These are phyloP conservation scores for Trimorus sp. DNA, from an alignment of 2,888 invertebrate species.

Conservation along the genomic window DNA sequence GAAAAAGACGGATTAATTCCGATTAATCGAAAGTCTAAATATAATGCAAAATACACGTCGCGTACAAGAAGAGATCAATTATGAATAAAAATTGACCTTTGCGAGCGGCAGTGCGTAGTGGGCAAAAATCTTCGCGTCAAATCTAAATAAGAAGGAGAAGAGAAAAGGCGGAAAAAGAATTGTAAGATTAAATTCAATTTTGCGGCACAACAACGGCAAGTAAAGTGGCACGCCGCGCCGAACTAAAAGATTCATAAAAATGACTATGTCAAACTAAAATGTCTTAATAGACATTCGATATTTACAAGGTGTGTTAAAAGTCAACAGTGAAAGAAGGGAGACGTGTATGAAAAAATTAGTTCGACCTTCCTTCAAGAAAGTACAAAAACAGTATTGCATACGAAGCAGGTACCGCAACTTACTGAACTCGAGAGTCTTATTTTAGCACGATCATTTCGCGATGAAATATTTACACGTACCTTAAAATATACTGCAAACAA, in stretches of 20 bases:
- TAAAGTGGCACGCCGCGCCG: constrained; percentile 1
- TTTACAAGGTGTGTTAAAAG: constrained; percentile 43
- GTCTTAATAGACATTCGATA: constrained; percentile 46
- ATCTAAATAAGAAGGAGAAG: background rate
- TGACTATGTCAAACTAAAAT: constrained; percentile 35
- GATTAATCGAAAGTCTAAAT: background rate
- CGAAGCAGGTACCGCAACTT: constrained; percentile 15
- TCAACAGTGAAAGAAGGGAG: constrained; percentile 27
- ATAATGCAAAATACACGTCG: background rate
- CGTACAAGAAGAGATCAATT: background rate
- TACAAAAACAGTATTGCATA: constrained; percentile 36
- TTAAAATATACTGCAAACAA: constrained; percentile 35
- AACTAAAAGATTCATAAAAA: constrained; percentile 22
- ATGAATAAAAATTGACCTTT: background rate
- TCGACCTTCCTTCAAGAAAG: constrained; percentile 36
- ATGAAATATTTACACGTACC: constrained; percentile 5
- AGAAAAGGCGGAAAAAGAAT: background rate
- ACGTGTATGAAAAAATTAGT: constrained; percentile 33
- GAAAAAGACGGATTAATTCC: background rate
- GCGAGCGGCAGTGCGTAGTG: background rate
- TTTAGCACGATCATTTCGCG: constrained; percentile 27
- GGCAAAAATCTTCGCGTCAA: too few relatives aligned
- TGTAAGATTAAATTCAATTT: background rate
- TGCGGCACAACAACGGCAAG: constrained; percentile 7
- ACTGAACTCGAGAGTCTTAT: constrained; percentile 20